A percentile compares a stretch with the other conserved stretches of the same genome.
These are phyloP conservation scores for Macrosteles quadrilineatus DNA, from an alignment of 1,140 invertebrate genomes.

Conservation along the genomic window DNA sequence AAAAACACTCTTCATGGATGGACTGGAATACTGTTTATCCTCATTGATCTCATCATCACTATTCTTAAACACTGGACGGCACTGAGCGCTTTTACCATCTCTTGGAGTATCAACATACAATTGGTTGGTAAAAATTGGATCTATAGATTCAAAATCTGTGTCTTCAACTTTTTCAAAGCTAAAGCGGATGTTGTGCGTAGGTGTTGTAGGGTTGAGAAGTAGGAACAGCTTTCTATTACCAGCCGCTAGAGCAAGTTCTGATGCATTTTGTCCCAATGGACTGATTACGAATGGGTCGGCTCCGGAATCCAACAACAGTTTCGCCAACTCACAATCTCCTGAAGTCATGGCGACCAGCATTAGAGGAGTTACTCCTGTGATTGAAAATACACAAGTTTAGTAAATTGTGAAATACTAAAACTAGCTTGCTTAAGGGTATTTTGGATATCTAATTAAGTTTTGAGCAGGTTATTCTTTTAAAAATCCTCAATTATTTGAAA, in stretches of 20 bases:
- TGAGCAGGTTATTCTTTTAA: no score
- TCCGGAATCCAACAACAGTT: not conserved
- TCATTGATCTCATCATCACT: no score
- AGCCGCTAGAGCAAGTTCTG: not conserved
- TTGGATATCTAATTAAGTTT: no score
- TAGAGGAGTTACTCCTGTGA: constrained; percentile 6
- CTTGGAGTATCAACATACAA: not conserved
- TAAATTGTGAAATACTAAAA: no score
- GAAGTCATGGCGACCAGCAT: not conserved
- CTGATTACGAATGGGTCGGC: not conserved
- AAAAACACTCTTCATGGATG: constrained; percentile 1
- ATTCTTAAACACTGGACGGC: constrained; percentile 1
- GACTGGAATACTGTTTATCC: not conserved
- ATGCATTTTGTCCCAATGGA: not conserved
- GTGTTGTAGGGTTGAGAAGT: not conserved
- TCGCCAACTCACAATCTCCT: not conserved
- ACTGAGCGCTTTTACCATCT: not conserved
- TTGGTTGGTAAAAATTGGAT: not conserved
- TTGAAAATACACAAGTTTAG: not conserved
- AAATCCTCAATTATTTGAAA: no score
- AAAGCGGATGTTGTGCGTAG: not conserved
- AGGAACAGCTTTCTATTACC: not conserved
- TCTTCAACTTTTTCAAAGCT: not conserved
- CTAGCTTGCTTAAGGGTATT: no score
- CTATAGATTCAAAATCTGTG: not conserved